Conservation (phyloP, 2,113 vertebrate species). For the Nothoprocta perdicaria region DNA sequence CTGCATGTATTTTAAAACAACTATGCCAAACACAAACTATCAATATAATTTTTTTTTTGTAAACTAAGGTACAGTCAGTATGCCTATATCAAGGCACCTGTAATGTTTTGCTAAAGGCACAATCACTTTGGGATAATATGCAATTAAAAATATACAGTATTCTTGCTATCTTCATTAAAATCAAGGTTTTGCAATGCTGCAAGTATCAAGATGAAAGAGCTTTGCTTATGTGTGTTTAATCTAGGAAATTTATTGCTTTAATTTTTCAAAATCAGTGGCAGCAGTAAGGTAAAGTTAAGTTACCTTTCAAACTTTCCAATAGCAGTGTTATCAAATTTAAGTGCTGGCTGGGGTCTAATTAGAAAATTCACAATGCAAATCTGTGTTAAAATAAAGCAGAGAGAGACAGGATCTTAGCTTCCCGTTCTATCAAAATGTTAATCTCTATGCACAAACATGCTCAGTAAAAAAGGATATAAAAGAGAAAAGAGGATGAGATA, state of each 20-base stretch:
- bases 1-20: neutral
- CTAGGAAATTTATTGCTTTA: neutral
- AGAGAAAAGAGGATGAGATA: neutral
- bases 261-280: neutral
- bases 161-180: neutral
- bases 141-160: neutral
- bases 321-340: neutral
- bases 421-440: neutral
- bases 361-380: neutral
- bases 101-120: neutral
- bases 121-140: neutral
- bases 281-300: neutral
- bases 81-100: neutral
- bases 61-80: neutral
- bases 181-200: neutral
- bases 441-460: neutral
- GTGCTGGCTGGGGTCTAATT: neutral
- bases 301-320: conserved; percentile 29
- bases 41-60: neutral
- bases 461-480: neutral
- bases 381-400: conserved; percentile 42
- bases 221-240: neutral
- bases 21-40: neutral
- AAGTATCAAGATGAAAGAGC: neutral
- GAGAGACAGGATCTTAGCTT: conserved; percentile 26